Conservation (phyloP, 2,113 vertebrate genomes). For the Dromas ardeola region DNA sequence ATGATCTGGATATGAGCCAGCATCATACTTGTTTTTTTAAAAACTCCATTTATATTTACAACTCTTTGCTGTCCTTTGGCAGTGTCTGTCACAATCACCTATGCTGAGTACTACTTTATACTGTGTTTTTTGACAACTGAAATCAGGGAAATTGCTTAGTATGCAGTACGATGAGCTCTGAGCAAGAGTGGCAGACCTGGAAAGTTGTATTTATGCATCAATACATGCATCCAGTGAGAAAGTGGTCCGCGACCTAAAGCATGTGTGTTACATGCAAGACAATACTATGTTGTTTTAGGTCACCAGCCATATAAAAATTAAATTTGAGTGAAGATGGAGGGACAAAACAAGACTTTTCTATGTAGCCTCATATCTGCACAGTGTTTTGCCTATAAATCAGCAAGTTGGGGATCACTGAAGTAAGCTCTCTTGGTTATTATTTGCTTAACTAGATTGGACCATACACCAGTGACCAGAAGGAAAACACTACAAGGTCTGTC, state of each 20-base stretch:
- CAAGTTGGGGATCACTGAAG: neutral
- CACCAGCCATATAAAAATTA: neutral
- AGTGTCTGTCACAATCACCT: neutral
- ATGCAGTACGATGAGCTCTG: neutral
- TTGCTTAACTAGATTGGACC: conserved; percentile 34
- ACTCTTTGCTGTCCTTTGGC: neutral
- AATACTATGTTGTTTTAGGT: neutral
- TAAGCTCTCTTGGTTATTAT: conserved; percentile 2
- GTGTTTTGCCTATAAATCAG: neutral
- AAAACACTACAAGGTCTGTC: conserved; percentile 1
- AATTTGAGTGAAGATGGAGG: neutral
- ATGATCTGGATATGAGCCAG: neutral
- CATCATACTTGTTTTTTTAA: neutral
- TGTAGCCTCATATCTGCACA: neutral
- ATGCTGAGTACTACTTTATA: neutral
- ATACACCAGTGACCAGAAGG: conserved; percentile 22
- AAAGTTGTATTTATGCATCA: neutral
- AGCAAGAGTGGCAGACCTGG: neutral
- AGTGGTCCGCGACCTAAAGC: neutral
- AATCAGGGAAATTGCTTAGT: neutral
- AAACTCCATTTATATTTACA: neutral
- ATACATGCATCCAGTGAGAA: neutral
- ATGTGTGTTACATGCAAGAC: neutral
- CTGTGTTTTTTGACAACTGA: neutral
- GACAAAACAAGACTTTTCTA: neutral